phyloP scores from a whole-genome alignment of 2,113 vertebrate species.

The Eonycteris spelaea region DNA sequence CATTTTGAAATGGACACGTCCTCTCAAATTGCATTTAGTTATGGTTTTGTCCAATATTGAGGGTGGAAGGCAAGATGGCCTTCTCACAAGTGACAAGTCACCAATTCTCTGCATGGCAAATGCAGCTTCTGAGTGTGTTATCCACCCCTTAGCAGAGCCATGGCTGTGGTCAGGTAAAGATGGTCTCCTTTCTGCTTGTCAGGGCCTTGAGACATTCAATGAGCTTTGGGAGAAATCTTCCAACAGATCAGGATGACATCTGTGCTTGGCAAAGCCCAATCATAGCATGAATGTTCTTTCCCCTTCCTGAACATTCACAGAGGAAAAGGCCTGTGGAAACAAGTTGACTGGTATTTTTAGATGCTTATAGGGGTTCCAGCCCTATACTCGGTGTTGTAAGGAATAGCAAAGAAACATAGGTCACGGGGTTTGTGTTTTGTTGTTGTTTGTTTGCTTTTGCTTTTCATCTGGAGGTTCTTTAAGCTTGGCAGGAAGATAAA shows the following conservation, averaged over 20 bases:
- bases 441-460: neutral
- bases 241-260: neutral
- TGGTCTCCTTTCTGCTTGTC: neutral
- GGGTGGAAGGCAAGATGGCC: no score
- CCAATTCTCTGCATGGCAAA: neutral
- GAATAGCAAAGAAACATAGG: neutral
- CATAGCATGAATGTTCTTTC: rapidly evolving
- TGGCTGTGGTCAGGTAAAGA: neutral
- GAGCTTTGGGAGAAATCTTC: neutral
- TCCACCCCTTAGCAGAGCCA: neutral
- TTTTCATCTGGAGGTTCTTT: neutral
- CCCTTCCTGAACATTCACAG: neutral
- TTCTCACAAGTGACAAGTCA: neutral
- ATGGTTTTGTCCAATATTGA: neutral
- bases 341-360: neutral
- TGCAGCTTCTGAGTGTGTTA: neutral
- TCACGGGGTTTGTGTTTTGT: neutral
- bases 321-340: neutral
- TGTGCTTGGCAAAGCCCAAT: neutral
- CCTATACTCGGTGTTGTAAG: no score
- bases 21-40: neutral
- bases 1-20: neutral
- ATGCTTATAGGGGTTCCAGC: no score
- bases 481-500: neutral
- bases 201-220: neutral